Percentiles rank a stretch among this genome's conserved stretches.
These are phyloP conservation scores for Stegophylla sp. DNA, from an alignment of 2,888 invertebrate genomes.

Conservation along the genomic window DNA sequence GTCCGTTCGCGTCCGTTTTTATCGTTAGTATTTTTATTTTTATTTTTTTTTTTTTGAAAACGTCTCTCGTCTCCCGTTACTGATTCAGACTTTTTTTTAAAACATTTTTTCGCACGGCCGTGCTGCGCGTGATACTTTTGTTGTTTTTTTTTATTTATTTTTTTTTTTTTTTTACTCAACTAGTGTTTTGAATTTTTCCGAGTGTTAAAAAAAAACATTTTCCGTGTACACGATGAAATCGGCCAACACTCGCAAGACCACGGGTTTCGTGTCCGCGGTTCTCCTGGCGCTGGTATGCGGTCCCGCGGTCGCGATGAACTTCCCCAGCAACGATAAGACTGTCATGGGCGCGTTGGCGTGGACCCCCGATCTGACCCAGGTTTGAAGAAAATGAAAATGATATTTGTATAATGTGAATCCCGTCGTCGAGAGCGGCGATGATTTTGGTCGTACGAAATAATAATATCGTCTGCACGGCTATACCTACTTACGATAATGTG, in stretches of 20 bases:
- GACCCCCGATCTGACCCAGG: constrained; percentile 75
- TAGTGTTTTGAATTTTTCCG: not conserved
- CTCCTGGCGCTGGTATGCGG: constrained; percentile 23
- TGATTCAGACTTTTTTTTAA: no score
- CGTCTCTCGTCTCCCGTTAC: no score
- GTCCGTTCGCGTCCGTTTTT: not conserved
- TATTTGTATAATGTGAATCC: no score
- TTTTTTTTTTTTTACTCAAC: no score
- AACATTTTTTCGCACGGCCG: not conserved
- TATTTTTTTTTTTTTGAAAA: no score
- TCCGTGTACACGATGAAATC: constrained; percentile 7
- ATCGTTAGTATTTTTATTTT: not conserved
- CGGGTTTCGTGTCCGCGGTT: not conserved
- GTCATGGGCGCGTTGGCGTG: constrained; percentile 72
- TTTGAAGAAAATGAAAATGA: constrained; percentile 62
- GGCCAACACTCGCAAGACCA: not conserved
- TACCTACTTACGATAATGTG: no score
- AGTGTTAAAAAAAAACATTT: no score
- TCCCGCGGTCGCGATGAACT: constrained; percentile 32
- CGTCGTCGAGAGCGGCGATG: no score
- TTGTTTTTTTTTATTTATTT: no score
- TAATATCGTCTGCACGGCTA: not conserved
- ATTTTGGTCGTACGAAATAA: no score
- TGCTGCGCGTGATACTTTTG: no score
- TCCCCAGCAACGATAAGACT: constrained; percentile 64